These are phyloP conservation scores for Galemys pyrenaicus DNA, from an alignment of 2,113 vertebrate genomes.

Conservation along the genomic window DNA sequence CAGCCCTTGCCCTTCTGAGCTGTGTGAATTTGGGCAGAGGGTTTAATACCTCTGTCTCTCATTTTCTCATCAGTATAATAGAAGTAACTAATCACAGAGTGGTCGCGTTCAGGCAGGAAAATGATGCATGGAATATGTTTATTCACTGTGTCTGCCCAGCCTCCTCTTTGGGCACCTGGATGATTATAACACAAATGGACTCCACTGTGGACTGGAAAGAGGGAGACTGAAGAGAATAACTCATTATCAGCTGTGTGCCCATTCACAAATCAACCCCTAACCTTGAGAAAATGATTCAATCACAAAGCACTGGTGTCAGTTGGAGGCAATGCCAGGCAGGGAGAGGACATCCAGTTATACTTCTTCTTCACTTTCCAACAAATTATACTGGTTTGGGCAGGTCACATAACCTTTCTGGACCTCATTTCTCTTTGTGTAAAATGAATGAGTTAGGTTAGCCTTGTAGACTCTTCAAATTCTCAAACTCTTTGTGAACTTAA, in stretches of 20 bases:
- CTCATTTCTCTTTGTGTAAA: constrained; percentile 21
- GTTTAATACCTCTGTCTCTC: not conserved
- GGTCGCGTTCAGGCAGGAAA: not conserved
- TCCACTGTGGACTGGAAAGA: not conserved
- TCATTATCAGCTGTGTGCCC: not conserved
- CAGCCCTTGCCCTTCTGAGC: not conserved
- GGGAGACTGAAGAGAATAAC: not conserved
- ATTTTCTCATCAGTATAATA: not conserved
- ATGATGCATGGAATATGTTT: not conserved
- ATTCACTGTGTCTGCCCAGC: not conserved
- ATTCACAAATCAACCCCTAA: not conserved
- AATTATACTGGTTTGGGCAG: not conserved
- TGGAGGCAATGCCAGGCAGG: not conserved
- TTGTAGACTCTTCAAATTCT: not conserved
- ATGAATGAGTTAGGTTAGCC: not conserved
- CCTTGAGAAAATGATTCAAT: constrained; percentile 11
- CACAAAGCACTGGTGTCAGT: not conserved
- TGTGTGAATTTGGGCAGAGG: not conserved
- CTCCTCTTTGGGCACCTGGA: not conserved
- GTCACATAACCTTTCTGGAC: not conserved
- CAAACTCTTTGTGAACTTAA: not conserved
- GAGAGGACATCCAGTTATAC: not conserved
- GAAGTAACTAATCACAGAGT: not conserved
- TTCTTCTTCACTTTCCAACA: not conserved
- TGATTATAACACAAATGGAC: not conserved